These are phyloP conservation scores for Nowickia ferox DNA, from an alignment of 2,888 invertebrate genomes.

Conservation along the genomic window DNA sequence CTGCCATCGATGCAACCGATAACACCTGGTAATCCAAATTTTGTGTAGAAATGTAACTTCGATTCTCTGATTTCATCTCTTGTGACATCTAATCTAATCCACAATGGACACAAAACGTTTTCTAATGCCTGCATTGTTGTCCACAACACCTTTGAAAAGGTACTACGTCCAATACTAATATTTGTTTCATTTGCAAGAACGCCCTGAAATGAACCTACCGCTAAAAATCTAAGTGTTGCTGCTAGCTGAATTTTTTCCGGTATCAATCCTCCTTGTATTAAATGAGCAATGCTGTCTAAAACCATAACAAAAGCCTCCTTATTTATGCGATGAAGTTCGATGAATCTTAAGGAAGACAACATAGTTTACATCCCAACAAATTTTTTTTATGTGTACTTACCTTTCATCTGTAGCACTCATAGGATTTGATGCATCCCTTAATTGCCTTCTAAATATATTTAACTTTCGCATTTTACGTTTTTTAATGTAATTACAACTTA, in stretches of 20 bases:
- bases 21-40: not conserved
- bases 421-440: conserved; percentile 17
- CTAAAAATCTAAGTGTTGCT: conserved; percentile 3
- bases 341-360: not conserved
- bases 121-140: conserved; percentile 24
- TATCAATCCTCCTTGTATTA: not conserved
- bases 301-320: conserved; percentile 9
- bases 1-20: not conserved
- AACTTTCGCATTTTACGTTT: conserved; percentile 8
- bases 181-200: not conserved
- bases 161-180: conserved; percentile 12
- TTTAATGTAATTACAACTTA: conserved; percentile 10
- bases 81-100: conserved; percentile 2
- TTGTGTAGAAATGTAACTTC: not conserved
- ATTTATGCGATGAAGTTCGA: conserved; percentile 8
- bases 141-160: conserved; percentile 9
- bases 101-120: conserved; percentile 9
- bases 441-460: conserved; percentile 10
- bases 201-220: conserved; percentile 15
- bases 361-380: too few relatives aligned
- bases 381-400: not conserved
- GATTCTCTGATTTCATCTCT: not conserved
- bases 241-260: conserved; percentile 24
- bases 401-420: conserved; percentile 11
- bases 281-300: conserved; percentile 2